Percentiles rank a stretch among this genome's conserved stretches.
These are phyloP conservation scores for Cyclura pinguis DNA, from an alignment of 2,797 vertebrate genomes.

Conservation along the genomic window DNA sequence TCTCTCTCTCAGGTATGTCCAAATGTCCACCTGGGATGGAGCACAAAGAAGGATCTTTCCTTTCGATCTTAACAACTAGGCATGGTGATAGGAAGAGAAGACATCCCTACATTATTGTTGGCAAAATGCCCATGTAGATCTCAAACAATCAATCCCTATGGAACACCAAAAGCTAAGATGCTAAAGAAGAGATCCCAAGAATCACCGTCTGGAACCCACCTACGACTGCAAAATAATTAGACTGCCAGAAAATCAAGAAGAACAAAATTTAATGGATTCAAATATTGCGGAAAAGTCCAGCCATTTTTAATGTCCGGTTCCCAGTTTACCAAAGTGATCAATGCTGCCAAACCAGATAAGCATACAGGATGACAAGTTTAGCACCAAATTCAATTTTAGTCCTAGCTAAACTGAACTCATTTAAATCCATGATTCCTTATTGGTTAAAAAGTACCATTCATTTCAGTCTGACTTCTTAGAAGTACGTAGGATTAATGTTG, in stretches of 20 bases:
- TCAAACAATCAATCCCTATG: neutral
- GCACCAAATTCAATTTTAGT: neutral
- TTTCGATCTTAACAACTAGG: neutral
- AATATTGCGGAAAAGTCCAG: neutral
- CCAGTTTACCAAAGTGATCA: neutral
- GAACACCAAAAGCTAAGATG: too few species aligned
- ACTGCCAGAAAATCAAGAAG: neutral
- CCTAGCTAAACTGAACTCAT: neutral
- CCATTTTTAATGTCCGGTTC: too few species aligned
- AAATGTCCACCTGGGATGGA: too few species aligned
- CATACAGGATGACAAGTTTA: neutral
- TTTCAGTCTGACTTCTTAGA: neutral
- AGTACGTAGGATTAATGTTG: neutral
- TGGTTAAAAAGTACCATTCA: neutral
- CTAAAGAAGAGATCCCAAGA: too few species aligned
- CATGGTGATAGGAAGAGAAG: too few species aligned
- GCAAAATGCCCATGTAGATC: neutral
- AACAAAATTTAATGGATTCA: neutral
- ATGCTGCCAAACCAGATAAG: neutral
- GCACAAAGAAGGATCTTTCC: neutral
- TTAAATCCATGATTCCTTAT: neutral
- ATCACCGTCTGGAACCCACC: neutral
- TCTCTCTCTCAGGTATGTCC: too few species aligned
- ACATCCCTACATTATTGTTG: too few species aligned
- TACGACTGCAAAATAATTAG: too few species aligned